Evolutionary conservation across 2,888 invertebrate species (phyloP).

Genomic region (Pollenia labialis): DNA sequence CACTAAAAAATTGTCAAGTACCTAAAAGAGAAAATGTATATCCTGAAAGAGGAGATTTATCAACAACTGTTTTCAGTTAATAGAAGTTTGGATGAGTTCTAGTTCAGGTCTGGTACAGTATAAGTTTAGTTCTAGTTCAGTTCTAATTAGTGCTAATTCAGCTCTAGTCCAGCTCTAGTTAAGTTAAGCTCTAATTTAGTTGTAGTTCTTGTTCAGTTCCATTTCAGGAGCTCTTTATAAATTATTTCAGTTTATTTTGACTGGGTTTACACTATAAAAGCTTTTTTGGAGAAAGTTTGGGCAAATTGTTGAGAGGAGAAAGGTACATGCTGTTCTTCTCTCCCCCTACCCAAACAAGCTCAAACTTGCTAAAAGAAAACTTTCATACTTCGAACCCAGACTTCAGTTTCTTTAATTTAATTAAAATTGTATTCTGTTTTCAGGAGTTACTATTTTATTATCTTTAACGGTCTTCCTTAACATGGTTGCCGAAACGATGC

Average conservation of each 20-base stretch:
- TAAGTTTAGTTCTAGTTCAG: background rate
- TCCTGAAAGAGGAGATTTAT: too few species aligned
- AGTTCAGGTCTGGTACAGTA: background rate
- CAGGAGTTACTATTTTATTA: constrained; percentile 98
- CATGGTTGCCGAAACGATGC: constrained; percentile 99
- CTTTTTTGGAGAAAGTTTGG: too few species aligned
- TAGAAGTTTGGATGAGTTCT: background rate
- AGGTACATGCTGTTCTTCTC: background rate
- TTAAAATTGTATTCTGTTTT: constrained; percentile 48
- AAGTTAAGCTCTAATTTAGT: background rate
- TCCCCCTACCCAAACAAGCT: too few species aligned
- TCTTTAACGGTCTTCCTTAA: constrained; percentile 99
- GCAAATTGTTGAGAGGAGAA: too few species aligned
- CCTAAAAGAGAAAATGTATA: too few species aligned
- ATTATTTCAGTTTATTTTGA: background rate
- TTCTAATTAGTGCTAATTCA: background rate
- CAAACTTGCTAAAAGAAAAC: too few species aligned
- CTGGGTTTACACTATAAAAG: too few species aligned
- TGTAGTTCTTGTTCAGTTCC: background rate
- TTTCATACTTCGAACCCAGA: too few species aligned
- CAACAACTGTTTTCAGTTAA: too few species aligned
- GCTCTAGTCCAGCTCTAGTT: background rate
- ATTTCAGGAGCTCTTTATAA: background rate
- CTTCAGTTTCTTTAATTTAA: background rate
- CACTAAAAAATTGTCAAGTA: too few species aligned